Conservation (phyloP, 2,888 invertebrate genomes). For the Apoda limacodes region DNA sequence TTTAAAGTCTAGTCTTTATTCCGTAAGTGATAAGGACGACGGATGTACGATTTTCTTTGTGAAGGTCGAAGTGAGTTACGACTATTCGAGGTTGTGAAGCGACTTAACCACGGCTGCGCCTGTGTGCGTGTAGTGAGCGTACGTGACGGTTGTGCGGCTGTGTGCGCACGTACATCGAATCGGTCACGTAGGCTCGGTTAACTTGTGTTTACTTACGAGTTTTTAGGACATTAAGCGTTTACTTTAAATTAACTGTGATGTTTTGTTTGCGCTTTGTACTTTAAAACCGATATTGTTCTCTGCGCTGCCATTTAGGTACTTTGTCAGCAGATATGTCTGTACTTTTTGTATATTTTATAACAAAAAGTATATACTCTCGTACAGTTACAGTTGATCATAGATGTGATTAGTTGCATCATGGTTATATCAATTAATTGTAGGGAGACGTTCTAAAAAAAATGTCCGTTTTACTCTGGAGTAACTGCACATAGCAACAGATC, state of each 20-base stretch:
- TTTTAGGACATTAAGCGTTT: constrained; percentile 45
- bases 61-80: constrained; percentile 52
- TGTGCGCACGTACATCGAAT: constrained; percentile 50
- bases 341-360: too few relatives aligned
- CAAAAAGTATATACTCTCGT: too few relatives aligned
- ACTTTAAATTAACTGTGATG: too few relatives aligned
- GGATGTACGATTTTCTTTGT: constrained; percentile 55
- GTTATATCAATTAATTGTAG: too few relatives aligned
- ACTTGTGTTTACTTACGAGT: constrained; percentile 32
- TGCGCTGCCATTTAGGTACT: constrained; percentile 28
- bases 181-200: constrained; percentile 64
- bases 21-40: constrained; percentile 27
- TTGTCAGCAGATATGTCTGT: constrained; percentile 1
- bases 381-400: too few relatives aligned
- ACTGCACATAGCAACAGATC: constrained; percentile 63
- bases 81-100: constrained; percentile 20
- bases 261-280: too few relatives aligned
- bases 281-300: constrained; percentile 23
- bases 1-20: constrained; percentile 28
- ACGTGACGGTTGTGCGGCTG: constrained; percentile 27
- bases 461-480: constrained; percentile 34
- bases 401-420: too few relatives aligned
- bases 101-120: constrained; percentile 43
- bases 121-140: constrained; percentile 36
- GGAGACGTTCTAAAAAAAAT: constrained; percentile 11